Evolutionary conservation across 2,113 vertebrate species (phyloP).

Genomic region (Charina bottae): DNA sequence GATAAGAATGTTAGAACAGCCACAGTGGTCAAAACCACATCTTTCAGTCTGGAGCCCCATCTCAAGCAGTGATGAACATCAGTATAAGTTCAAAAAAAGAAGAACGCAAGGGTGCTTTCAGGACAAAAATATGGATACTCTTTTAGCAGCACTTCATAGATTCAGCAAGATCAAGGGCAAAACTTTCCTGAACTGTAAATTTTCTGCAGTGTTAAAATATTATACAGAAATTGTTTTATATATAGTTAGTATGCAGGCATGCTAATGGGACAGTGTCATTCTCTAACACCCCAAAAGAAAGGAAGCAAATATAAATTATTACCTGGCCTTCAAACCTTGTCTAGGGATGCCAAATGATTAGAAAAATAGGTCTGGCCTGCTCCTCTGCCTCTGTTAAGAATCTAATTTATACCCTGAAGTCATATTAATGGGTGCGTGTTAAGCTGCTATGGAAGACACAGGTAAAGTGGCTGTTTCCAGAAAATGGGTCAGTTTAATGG

Average conservation of each 20-base stretch:
- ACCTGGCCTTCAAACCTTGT: not conserved
- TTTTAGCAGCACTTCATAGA: no score
- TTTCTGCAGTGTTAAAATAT: not conserved
- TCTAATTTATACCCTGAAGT: not conserved
- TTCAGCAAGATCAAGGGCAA: not conserved
- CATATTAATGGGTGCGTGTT: not conserved
- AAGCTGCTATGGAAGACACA: not conserved
- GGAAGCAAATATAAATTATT: not conserved
- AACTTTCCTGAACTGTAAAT: not conserved
- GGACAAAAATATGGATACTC: not conserved
- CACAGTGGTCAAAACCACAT: conserved; percentile 9
- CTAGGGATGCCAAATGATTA: not conserved
- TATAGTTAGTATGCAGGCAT: not conserved
- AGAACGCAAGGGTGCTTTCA: not conserved
- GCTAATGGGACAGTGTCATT: not conserved
- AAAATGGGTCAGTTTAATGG: not conserved
- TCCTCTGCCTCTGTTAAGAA: not conserved
- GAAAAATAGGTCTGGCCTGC: not conserved
- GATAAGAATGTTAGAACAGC: conserved; percentile 16
- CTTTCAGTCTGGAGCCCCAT: not conserved
- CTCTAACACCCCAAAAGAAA: not conserved
- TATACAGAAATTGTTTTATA: not conserved
- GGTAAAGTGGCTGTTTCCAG: not conserved
- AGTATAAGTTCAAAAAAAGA: not conserved
- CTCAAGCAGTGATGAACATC: conserved; percentile 15